Evolutionary conservation across 1,140 invertebrate genomes (phyloP).

Genomic region (Drosophila littoralis): DNA sequence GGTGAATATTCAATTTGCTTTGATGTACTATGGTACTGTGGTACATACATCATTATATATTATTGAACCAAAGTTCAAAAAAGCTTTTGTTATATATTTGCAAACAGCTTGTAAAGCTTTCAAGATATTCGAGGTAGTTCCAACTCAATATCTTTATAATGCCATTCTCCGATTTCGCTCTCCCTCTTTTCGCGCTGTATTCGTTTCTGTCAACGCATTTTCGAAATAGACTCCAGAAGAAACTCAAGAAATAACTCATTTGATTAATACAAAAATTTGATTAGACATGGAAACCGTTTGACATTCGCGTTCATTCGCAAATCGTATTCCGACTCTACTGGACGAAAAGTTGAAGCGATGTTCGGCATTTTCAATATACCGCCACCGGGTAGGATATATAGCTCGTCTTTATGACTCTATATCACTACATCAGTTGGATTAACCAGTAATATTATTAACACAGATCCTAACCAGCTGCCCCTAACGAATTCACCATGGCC

Average conservation of each 20-base stretch:
- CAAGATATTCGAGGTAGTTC: too few species aligned
- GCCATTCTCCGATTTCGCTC: neutral
- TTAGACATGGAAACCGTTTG: neutral
- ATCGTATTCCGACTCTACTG: slow-evolving; percentile 5
- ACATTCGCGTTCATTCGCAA: slow-evolving; percentile 26
- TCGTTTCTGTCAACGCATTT: neutral
- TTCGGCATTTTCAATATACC: slow-evolving; percentile 44
- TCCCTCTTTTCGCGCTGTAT: neutral
- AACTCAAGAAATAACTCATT: neutral
- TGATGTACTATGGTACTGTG: neutral
- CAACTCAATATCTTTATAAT: neutral
- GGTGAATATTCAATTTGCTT: neutral
- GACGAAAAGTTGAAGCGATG: slow-evolving; percentile 30
- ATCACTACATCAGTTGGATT: neutral
- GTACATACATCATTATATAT: too few species aligned
- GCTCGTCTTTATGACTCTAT: too few species aligned
- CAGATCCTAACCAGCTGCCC: slow-evolving; percentile 54
- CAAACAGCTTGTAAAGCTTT: too few species aligned
- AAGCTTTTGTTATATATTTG: too few species aligned
- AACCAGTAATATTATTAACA: neutral
- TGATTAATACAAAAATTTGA: neutral
- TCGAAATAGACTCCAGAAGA: neutral
- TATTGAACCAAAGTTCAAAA: too few species aligned
- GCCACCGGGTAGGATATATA: slow-evolving; percentile 36
- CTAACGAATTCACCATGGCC: slow-evolving; percentile 56